Conservation (phyloP, 2,113 vertebrate species). For the Carassius carassius region DNA sequence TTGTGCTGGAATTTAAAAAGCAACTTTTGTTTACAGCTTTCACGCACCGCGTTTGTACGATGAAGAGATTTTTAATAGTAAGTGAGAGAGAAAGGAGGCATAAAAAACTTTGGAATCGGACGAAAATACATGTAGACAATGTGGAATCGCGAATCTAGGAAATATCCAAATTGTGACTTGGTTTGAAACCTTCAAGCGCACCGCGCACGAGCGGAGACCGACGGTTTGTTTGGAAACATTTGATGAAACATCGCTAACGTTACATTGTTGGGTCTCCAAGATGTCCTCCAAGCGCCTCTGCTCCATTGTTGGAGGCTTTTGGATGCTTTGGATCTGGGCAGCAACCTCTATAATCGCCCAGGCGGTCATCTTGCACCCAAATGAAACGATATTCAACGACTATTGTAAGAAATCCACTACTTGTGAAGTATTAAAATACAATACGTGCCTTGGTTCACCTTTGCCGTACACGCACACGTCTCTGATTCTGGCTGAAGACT, state of each 20-base stretch:
- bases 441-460: slow-evolving; percentile 86
- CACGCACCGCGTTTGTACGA: neutral
- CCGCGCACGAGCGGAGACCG: slow-evolving; percentile 25
- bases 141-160: neutral
- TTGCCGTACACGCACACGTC: slow-evolving; percentile 90
- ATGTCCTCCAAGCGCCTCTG: slow-evolving; percentile 75
- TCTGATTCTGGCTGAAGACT: slow-evolving; percentile 86
- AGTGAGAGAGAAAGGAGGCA: neutral
- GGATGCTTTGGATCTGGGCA: slow-evolving; percentile 71
- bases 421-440: slow-evolving; percentile 84
- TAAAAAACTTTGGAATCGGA: slow-evolving; percentile 29
- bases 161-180: neutral
- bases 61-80: neutral
- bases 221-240: slow-evolving; percentile 32
- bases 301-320: slow-evolving; percentile 72
- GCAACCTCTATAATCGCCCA: slow-evolving; percentile 56
- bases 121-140: slow-evolving; percentile 5
- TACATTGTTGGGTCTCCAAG: slow-evolving; percentile 64
- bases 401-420: slow-evolving; percentile 82
- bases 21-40: neutral
- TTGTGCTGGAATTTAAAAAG: neutral
- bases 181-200: neutral
- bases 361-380: slow-evolving; percentile 64
- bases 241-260: slow-evolving; percentile 33
- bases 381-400: slow-evolving; percentile 76